Evolutionary conservation across 2,888 invertebrate species (phyloP).

Genomic region (Sarcophaga caerulescens): DNA sequence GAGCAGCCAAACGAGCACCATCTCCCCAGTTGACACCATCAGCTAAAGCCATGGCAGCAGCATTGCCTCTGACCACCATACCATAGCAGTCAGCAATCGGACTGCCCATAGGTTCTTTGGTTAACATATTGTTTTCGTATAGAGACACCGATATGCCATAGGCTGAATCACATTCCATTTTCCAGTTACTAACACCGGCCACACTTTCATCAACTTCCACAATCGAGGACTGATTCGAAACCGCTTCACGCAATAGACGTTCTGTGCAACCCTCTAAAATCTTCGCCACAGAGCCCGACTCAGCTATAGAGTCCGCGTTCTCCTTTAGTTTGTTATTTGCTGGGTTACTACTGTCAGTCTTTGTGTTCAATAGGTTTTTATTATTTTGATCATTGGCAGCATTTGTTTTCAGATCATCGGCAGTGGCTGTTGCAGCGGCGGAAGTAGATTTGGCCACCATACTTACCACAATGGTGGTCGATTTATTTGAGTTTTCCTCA

Average conservation of each 20-base stretch:
- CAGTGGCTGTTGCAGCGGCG: constrained; percentile 45
- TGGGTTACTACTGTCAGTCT: constrained; percentile 73
- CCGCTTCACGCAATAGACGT: constrained; percentile 78
- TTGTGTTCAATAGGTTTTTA: constrained; percentile 76
- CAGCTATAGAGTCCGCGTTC: constrained; percentile 41
- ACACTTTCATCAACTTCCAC: constrained; percentile 69
- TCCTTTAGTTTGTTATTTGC: constrained; percentile 68
- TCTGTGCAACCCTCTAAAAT: constrained; percentile 74
- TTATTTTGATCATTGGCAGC: constrained; percentile 76
- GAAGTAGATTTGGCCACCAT: constrained; percentile 75
- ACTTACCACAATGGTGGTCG: constrained; percentile 79
- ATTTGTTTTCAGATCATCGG: constrained; percentile 57
- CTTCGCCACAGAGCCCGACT: constrained; percentile 65
- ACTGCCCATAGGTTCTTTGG: constrained; percentile 87
- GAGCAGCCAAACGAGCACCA: constrained; percentile 91
- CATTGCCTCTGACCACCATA: constrained; percentile 87
- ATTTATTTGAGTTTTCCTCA: constrained; percentile 68
- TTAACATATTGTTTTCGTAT: constrained; percentile 91
- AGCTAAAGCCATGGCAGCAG: constrained; percentile 89
- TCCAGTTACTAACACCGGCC: constrained; percentile 81
- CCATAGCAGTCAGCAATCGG: constrained; percentile 95
- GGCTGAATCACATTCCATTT: constrained; percentile 80
- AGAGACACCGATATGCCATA: constrained; percentile 85
- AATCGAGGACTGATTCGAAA: constrained; percentile 75
- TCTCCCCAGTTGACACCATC: constrained; percentile 97